These are phyloP conservation scores for Philypnodon macrostomus DNA, from an alignment of 2,797 vertebrate species.

Conservation along the genomic window DNA sequence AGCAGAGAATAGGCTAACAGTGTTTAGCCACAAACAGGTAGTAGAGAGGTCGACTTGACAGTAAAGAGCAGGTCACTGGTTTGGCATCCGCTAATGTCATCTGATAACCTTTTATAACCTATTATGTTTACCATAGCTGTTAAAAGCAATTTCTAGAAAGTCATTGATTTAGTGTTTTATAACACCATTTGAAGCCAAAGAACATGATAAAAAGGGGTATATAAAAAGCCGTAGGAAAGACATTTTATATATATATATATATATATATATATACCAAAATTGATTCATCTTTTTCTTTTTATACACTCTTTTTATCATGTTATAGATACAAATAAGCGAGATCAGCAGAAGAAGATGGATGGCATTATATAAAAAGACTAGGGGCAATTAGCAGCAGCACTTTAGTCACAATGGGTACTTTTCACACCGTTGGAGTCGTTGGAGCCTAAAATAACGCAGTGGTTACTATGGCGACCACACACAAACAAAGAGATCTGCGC, in stretches of 20 bases:
- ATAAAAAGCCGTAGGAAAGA: too few relatives aligned
- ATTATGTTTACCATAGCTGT: background rate
- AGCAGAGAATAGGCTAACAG: background rate
- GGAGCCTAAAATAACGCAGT: background rate
- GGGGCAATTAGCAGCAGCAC: background rate
- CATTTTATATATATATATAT: too few relatives aligned
- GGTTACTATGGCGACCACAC: background rate
- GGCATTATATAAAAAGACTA: background rate
- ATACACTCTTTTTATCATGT: too few relatives aligned
- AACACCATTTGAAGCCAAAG: too few relatives aligned
- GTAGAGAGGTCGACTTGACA: conserved; percentile 37
- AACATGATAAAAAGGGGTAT: too few relatives aligned
- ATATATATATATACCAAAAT: too few relatives aligned
- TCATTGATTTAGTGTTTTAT: background rate
- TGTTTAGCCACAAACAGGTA: conserved; percentile 60
- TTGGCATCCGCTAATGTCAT: conserved; percentile 20
- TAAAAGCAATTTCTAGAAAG: background rate
- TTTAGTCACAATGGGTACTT: background rate
- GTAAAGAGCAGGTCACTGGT: conserved; percentile 7
- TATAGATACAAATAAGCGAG: too few relatives aligned
- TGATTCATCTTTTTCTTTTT: too few relatives aligned
- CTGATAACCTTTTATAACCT: conserved; percentile 17
- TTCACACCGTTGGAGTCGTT: background rate
- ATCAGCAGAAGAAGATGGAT: too few relatives aligned
- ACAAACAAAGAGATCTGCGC: background rate